phyloP scores from a whole-genome alignment of 2,888 invertebrate genomes.

The Camptogramma bilineatum region DNA sequence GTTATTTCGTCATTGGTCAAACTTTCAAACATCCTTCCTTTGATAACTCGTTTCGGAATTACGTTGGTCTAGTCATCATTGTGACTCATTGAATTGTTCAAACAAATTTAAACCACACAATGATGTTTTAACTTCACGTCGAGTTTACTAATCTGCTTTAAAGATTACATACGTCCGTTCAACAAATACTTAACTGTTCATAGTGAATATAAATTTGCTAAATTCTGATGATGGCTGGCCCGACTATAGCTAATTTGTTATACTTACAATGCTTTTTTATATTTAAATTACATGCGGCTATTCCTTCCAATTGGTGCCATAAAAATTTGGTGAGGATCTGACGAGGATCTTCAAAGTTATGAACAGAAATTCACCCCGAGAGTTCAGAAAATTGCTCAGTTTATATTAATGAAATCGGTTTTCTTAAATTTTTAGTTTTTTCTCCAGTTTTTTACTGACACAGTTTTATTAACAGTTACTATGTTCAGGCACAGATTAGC shows the following conservation, averaged over 20 bases:
- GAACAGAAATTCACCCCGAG: too few relatives aligned
- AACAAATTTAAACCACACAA: conserved; percentile 18
- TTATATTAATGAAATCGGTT: too few relatives aligned
- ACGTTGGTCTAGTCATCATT: conserved; percentile 9
- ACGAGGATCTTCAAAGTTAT: too few relatives aligned
- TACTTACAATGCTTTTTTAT: too few relatives aligned
- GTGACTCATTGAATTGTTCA: conserved; percentile 27
- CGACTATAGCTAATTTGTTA: too few relatives aligned
- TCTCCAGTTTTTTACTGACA: not conserved
- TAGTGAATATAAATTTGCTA: not conserved
- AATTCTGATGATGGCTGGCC: too few relatives aligned
- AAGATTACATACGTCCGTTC: not conserved
- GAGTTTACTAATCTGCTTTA: conserved; percentile 18
- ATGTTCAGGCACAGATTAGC: not conserved
- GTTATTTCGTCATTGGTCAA: too few relatives aligned
- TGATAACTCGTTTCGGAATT: not conserved
- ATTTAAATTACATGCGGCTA: too few relatives aligned
- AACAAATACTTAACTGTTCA: conserved; percentile 3
- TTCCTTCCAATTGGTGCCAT: too few relatives aligned
- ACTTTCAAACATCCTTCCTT: not conserved
- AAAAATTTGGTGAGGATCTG: too few relatives aligned
- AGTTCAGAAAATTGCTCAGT: too few relatives aligned
- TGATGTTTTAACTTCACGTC: conserved; percentile 17
- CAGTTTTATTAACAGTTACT: not conserved
- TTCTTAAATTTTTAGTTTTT: too few relatives aligned